A percentile compares a stretch with the other conserved stretches of the same genome.
Evolutionary conservation across 2,113 vertebrate species (phyloP).

Genomic region (Mustelus asterias): DNA sequence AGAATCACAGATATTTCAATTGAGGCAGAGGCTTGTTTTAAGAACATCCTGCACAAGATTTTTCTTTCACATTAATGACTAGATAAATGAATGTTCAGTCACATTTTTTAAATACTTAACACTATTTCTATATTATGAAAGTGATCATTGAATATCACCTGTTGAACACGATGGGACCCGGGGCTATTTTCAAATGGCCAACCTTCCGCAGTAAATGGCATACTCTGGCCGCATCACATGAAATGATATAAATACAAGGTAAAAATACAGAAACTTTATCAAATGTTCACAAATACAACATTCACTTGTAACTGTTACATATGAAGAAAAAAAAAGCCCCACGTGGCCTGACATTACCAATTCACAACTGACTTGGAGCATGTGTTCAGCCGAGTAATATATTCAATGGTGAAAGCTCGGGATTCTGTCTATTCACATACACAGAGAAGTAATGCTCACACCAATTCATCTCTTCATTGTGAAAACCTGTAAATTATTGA

Average conservation of each 20-base stretch:
- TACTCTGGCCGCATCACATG: conserved; percentile 37
- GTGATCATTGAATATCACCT: conserved; percentile 38
- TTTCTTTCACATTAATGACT: conserved; percentile 18
- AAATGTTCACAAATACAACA: conserved; percentile 31
- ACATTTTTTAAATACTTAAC: conserved; percentile 32
- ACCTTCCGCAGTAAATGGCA: conserved; percentile 32
- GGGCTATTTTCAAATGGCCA: conserved; percentile 30
- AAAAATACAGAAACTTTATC: conserved; percentile 15
- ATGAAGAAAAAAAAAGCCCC: background rate
- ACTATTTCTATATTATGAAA: conserved; percentile 36
- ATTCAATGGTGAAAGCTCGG: background rate
- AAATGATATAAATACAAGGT: conserved; percentile 38
- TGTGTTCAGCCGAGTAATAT: background rate
- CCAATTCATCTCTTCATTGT: background rate
- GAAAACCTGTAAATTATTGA: background rate
- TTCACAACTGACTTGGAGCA: background rate
- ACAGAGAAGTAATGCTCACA: background rate
- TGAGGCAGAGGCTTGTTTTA: background rate
- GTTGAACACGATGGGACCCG: conserved; percentile 33
- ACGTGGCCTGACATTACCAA: background rate
- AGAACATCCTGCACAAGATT: background rate
- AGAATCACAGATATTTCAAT: background rate
- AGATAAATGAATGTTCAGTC: background rate
- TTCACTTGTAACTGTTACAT: conserved; percentile 17
- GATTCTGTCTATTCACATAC: background rate